These are phyloP conservation scores for Campopleginae sp. DNA, from an alignment of 2,888 invertebrate species.

Conservation along the genomic window DNA sequence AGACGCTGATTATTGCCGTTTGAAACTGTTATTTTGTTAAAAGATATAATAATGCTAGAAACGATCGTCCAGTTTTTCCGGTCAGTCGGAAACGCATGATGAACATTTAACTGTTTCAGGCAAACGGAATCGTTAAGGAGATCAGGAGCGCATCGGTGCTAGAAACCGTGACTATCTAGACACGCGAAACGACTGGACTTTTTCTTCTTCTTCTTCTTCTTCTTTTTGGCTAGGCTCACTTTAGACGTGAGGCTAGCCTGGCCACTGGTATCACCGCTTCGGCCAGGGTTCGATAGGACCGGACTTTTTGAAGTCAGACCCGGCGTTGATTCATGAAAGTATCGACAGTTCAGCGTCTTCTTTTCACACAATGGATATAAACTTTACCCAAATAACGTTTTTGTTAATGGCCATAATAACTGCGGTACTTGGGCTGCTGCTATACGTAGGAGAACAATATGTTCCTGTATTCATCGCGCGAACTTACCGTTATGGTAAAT, in stretches of 20 bases:
- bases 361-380: constrained; percentile 73
- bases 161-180: constrained; percentile 60
- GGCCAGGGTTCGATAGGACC: too few relatives aligned
- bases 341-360: not conserved
- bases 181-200: not conserved
- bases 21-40: not conserved
- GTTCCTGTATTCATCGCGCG: constrained; percentile 88
- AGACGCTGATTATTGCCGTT: not conserved
- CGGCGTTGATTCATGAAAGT: not conserved
- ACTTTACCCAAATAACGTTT: constrained; percentile 78
- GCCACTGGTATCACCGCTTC: too few relatives aligned
- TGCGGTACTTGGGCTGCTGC: constrained; percentile 87
- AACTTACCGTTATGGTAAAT: constrained; percentile 91
- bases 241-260: too few relatives aligned
- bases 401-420: constrained; percentile 73
- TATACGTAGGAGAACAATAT: constrained; percentile 88
- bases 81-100: not conserved
- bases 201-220: too few relatives aligned
- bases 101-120: constrained; percentile 51
- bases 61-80: not conserved
- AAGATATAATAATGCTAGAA: not conserved
- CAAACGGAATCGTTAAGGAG: not conserved
- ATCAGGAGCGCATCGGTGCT: constrained; percentile 14
- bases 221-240: too few relatives aligned
- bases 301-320: constrained; percentile 2